Evolutionary conservation across 92 coral and sea anemone species (phyloP).

Genomic region (Virgularia gustaviana): DNA sequence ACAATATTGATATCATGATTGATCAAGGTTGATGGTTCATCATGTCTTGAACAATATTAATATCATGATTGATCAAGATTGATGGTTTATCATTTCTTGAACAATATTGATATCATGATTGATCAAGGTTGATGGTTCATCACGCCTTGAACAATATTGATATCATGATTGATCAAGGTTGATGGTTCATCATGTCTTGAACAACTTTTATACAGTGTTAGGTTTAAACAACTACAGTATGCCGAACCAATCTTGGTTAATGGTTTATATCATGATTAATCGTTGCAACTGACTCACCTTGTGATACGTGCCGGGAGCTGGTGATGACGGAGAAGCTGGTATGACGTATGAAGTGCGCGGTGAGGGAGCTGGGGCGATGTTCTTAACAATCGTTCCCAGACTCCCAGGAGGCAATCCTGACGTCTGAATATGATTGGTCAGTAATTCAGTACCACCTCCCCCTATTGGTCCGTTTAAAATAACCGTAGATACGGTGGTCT

Average conservation of each 20-base stretch:
- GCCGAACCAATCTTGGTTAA: neutral
- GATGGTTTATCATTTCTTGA: too few species aligned
- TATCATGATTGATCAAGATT: too few species aligned
- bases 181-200: too few species aligned
- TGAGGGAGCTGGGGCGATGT: conserved; percentile 27
- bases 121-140: too few species aligned
- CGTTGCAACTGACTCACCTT: conserved; percentile 12
- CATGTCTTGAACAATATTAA: too few species aligned
- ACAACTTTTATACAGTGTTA: too few species aligned
- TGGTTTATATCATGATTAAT: neutral
- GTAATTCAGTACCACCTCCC: conserved; percentile 11
- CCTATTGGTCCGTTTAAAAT: conserved; percentile 35
- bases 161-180: too few species aligned
- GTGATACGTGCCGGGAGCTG: conserved; percentile 14
- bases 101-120: too few species aligned
- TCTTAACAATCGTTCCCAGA: neutral
- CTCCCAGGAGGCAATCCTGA: neutral
- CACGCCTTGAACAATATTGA: too few species aligned
- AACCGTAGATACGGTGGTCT: conserved; percentile 13
- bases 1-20: too few species aligned
- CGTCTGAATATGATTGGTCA: conserved; percentile 29
- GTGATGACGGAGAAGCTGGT: conserved; percentile 25
- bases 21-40: too few species aligned
- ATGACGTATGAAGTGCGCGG: conserved; percentile 27
- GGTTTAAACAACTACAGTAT: neutral